Evolutionary conservation across 2,888 invertebrate genomes (phyloP).

Genomic region (Meghimatium bilineatum): DNA sequence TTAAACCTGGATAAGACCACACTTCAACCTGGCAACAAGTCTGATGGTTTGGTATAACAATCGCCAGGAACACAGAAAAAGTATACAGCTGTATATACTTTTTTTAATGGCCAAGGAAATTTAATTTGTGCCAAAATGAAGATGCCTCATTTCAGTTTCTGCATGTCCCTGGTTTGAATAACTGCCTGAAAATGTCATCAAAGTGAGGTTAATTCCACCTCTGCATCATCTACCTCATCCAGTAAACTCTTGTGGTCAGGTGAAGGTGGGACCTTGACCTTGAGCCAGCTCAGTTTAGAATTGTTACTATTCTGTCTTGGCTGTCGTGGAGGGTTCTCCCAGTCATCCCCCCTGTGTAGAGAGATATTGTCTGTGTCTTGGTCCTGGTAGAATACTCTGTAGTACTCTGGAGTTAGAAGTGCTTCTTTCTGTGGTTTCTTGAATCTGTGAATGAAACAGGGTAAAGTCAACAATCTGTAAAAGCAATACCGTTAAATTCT

Average conservation of each 20-base stretch:
- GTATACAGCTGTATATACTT: no score
- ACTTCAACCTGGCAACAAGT: no score
- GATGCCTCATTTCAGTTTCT: background rate
- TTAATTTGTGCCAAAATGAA: no score
- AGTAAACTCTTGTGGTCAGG: slow-evolving; percentile 65
- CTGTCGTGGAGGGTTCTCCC: slow-evolving; percentile 56
- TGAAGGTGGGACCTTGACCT: slow-evolving; percentile 55
- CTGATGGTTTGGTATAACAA: no score
- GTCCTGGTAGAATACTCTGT: slow-evolving; percentile 61
- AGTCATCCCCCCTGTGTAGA: slow-evolving; percentile 68
- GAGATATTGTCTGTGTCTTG: slow-evolving; percentile 63
- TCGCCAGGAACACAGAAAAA: no score
- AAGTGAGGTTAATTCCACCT: slow-evolving; percentile 14
- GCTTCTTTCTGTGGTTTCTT: slow-evolving; percentile 69
- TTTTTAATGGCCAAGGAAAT: no score
- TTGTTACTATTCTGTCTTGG: slow-evolving; percentile 67
- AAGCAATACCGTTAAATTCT: no score
- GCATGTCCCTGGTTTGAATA: background rate
- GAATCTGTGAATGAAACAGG: slow-evolving; percentile 61
- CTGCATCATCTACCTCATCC: slow-evolving; percentile 49
- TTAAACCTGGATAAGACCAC: no score
- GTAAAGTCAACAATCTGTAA: no score
- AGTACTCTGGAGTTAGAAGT: slow-evolving; percentile 71
- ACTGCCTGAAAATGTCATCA: background rate
- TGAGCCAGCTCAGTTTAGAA: slow-evolving; percentile 62